Evolutionary conservation across 1,140 invertebrate species (phyloP).

Genomic region (Calycopis cecrops): DNA sequence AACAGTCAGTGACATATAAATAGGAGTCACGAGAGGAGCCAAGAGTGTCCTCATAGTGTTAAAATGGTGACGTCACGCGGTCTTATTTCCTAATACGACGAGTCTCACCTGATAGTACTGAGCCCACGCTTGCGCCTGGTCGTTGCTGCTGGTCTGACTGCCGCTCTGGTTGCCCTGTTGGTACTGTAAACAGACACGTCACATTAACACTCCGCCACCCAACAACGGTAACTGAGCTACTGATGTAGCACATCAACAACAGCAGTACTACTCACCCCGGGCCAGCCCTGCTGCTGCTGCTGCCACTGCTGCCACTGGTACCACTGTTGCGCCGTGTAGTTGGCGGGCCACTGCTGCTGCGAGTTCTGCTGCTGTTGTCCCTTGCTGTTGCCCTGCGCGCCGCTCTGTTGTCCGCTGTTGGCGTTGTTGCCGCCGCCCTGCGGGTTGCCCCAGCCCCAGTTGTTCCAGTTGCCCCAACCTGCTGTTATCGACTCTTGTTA

Average conservation of each 20-base stretch:
- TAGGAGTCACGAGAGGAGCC: too few relatives aligned
- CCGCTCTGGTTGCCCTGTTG: conserved; percentile 22
- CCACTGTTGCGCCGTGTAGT: conserved; percentile 61
- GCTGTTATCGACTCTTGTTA: too few relatives aligned
- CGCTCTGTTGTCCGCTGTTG: conserved; percentile 15
- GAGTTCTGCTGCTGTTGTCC: conserved; percentile 17
- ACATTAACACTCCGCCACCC: not conserved
- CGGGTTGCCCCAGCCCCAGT: conserved; percentile 46
- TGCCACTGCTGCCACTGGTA: conserved; percentile 70
- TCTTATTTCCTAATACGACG: not conserved
- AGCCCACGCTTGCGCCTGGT: conserved; percentile 53
- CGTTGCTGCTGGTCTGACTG: conserved; percentile 26
- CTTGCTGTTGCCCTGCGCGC: conserved; percentile 9
- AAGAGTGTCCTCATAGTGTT: too few relatives aligned
- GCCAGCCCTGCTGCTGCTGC: conserved; percentile 54
- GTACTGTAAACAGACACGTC: conserved; percentile 19
- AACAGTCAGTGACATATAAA: not conserved
- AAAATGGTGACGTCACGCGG: too few relatives aligned
- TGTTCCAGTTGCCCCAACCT: conserved; percentile 51
- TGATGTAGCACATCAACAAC: not conserved
- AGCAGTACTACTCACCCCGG: conserved; percentile 33
- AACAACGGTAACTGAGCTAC: too few relatives aligned
- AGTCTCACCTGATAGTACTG: conserved; percentile 55
- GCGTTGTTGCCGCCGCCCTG: conserved; percentile 17
- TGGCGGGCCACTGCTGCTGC: conserved; percentile 42